Base-by-base conservation (phyloP, 2,888 invertebrate species). In the Leptopilina drosophilae region DNA sequence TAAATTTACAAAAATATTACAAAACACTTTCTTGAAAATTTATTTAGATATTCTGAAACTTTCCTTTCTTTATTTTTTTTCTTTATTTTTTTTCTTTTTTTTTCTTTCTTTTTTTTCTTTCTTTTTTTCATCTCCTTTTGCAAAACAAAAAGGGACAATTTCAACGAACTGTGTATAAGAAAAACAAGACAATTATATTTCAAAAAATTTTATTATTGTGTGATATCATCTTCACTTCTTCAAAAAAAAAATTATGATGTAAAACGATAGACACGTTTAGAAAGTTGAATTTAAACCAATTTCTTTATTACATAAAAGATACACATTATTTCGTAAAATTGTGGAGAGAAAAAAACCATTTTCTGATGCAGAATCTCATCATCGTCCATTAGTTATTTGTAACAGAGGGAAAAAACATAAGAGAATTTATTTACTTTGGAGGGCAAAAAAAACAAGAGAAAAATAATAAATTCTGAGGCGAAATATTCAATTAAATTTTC, bases 251-350 rank as follows among this genome's bases (percentile, higher is more conserved):
- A 59, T 15, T 59, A n/a, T 62, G 20, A 20, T 62, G 15, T 62
- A 15, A 20, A 62, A 59, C 8, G 59, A 62, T 20, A 62, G 11
- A 62, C 42, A 42, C 9, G 20, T 20, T 62, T 62, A 20, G 20
- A 62, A 62, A 62, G 62, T 9, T 20, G 62, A 15, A 62, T 15
- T 62, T 62, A 20, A 62, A 62, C 62, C 62, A 62, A 15, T 62
- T 62, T 62, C 7, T 5, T 15, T 7, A n/a, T 59, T 59, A 59
- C 15, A n/a, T 59, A 59, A 62, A 49, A 49, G 49, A 49, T 11
- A 8, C 12, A 42, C 9, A 59, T 59, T 15, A 62, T 62, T 62
- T 62, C 62, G 62, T 8, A 62, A 62, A 62, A 62, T 49, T 49
- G 9, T 46, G 46, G 9, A n/a, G 9, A 9, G 62, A 7, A 59